Evolutionary conservation across 2,113 vertebrate species (phyloP), one percentile per base, ranked within the genome.

Genomic region (Hippocampus zosterae): DNA sequence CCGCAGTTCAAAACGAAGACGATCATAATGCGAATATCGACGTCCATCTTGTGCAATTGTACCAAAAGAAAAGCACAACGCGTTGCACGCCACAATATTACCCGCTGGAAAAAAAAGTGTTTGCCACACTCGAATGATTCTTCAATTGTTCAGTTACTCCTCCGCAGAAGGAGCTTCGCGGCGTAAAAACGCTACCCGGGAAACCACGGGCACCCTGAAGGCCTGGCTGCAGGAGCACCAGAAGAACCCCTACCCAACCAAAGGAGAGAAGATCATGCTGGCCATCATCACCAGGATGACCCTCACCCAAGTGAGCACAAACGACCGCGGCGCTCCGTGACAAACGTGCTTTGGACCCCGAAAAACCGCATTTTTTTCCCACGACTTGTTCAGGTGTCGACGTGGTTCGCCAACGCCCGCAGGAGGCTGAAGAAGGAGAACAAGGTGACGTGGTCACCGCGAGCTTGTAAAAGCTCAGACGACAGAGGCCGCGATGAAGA

Each of bases 191-290:
- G 95, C 97, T 68, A 98, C 96, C 3, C 88, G 96, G 0, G 97
- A 99, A 88, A 99, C 96, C 12, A 99, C 97, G 29, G 96, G 94
- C 85, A 97, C 95, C 0, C 85, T 97, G 68, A 97, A 97, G 85
- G 94, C 95, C 57, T 97, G 95, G 95, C 90, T 97, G 23, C 93
- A 95, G 87, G 95, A 96, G 64, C 94, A 95, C 85, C 91, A 93
- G 84, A 95, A 93, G 85, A 95, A 95, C 86, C 94, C 94, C 0
- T 95, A 95, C 59, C 94, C 94, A 27, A 95, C 94, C 2, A 95
- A 95, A 52, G 94, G 94, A 18, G 94, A 95, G 81, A 95, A 95
- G 88, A 95, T 95, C 68, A 95, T 95, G 94, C 85, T 95, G 8
- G 94, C 94, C 56, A 95, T 95, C 81, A 95, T 95, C 80, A 96